phyloP scores from a whole-genome alignment of 2,797 vertebrate species.

The Silurus lanzhouensis region DNA sequence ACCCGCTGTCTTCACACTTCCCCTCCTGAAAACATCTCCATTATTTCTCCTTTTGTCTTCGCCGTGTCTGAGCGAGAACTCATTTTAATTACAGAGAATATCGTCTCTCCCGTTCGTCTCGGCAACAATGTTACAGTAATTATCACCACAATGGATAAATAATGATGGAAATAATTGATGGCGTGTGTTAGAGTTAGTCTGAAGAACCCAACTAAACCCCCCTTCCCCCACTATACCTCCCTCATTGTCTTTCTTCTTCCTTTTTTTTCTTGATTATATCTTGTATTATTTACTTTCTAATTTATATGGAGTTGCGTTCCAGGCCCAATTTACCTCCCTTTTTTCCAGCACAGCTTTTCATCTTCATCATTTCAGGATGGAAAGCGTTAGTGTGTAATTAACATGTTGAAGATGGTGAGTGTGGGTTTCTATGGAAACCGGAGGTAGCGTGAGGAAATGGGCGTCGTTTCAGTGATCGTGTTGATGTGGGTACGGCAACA shows the following conservation, averaged over 20 bases:
- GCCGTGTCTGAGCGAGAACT: conserved; percentile 24
- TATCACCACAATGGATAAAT: conserved; percentile 44
- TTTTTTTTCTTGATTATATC: conserved; percentile 13
- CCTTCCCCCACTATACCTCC: neutral
- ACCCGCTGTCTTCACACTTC: neutral
- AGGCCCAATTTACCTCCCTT: neutral
- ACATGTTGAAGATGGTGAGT: conserved; percentile 20
- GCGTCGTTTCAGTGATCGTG: conserved; percentile 4
- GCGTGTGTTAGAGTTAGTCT: neutral
- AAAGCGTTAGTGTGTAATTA: conserved; percentile 40
- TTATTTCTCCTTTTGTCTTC: conserved; percentile 34
- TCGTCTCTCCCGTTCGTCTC: conserved; percentile 35
- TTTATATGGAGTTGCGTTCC: neutral
- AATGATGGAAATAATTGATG: conserved; percentile 39
- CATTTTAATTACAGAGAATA: conserved; percentile 48
- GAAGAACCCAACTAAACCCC: neutral
- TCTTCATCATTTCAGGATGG: conserved; percentile 1
- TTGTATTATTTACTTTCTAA: conserved; percentile 1
- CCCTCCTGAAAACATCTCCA: conserved; percentile 20
- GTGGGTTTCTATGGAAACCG: conserved; percentile 37
- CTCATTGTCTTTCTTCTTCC: neutral
- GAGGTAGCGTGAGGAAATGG: conserved; percentile 39
- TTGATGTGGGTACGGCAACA: neutral
- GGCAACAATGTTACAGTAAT: conserved; percentile 42
- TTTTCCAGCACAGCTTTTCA: neutral